These are phyloP conservation scores for Phataginus tetradactyla DNA, from an alignment of 2,797 vertebrate genomes.

Conservation along the genomic window DNA sequence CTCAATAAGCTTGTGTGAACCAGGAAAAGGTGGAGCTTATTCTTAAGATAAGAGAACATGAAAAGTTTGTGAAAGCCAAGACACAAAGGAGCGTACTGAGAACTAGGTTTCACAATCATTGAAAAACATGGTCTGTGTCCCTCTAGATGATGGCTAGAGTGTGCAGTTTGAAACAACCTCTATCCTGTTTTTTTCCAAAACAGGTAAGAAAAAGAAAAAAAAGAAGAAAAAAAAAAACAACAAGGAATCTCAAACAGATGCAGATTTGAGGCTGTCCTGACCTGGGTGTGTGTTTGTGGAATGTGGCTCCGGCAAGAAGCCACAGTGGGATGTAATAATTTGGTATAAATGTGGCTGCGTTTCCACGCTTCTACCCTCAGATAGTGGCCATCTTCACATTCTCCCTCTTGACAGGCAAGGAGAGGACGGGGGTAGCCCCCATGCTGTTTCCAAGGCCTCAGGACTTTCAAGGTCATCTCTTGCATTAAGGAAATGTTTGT, in stretches of 20 bases:
- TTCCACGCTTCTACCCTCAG: background rate
- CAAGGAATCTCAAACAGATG: background rate
- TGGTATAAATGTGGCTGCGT: background rate
- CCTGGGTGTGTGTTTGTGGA: background rate
- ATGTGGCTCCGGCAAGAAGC: background rate
- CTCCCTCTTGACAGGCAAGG: background rate
- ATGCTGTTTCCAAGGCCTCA: background rate
- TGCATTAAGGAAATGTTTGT: slow-evolving; percentile 13
- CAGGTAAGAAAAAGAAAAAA: background rate
- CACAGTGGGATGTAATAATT: background rate
- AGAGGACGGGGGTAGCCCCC: background rate
- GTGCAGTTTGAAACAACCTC: slow-evolving; percentile 27
- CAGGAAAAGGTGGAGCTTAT: slow-evolving; percentile 60
- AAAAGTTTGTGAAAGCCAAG: slow-evolving; percentile 69
- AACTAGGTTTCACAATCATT: slow-evolving; percentile 57
- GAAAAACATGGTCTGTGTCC: slow-evolving; percentile 52
- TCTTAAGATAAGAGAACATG: slow-evolving; percentile 63
- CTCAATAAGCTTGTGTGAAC: slow-evolving; percentile 60
- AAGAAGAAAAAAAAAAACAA: background rate
- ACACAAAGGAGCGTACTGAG: slow-evolving; percentile 65
- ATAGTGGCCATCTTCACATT: background rate
- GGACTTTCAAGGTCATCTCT: background rate
- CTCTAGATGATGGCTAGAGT: background rate
- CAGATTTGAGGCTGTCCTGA: background rate
- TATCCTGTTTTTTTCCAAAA: background rate